Percentiles rank a stretch among this genome's conserved stretches.
Conservation (phyloP, 2,888 invertebrate genomes). For the Shargacucullia verbasci region DNA sequence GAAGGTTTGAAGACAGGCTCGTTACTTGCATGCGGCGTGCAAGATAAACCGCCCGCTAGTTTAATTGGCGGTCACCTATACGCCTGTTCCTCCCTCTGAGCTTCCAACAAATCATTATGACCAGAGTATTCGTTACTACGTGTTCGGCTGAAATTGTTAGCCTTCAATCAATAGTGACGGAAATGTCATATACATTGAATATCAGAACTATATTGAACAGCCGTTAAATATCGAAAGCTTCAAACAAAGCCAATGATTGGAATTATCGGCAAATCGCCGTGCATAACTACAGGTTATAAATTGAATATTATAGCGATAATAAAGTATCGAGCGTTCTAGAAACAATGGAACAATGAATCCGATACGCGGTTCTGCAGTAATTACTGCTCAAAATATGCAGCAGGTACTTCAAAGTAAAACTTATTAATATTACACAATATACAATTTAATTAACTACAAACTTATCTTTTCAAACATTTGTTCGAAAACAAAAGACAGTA, state of each 20-base stretch:
- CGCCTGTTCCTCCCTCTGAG: constrained; percentile 34
- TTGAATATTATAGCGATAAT: background rate
- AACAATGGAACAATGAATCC: background rate
- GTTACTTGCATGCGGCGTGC: constrained; percentile 72
- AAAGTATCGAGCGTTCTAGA: background rate
- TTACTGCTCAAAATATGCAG: too few relatives aligned
- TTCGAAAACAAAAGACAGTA: constrained; percentile 46
- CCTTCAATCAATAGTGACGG: background rate
- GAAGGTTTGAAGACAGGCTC: constrained; percentile 65
- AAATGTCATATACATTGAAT: background rate
- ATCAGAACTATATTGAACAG: background rate
- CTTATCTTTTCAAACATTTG: constrained; percentile 38
- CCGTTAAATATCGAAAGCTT: background rate
- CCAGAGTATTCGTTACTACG: constrained; percentile 14
- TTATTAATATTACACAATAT: constrained; percentile 5
- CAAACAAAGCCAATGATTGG: background rate
- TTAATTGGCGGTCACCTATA: constrained; percentile 77
- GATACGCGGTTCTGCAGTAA: too few relatives aligned
- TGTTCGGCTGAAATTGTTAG: constrained; percentile 26
- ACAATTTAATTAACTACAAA: constrained; percentile 31
- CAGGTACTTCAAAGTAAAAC: background rate
- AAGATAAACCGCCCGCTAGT: constrained; percentile 69
- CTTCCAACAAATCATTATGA: constrained; percentile 34
- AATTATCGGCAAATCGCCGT: background rate
- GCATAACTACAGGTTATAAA: background rate